phyloP scores from a whole-genome alignment of 2,888 invertebrate genomes.

The Thyatira batis region DNA sequence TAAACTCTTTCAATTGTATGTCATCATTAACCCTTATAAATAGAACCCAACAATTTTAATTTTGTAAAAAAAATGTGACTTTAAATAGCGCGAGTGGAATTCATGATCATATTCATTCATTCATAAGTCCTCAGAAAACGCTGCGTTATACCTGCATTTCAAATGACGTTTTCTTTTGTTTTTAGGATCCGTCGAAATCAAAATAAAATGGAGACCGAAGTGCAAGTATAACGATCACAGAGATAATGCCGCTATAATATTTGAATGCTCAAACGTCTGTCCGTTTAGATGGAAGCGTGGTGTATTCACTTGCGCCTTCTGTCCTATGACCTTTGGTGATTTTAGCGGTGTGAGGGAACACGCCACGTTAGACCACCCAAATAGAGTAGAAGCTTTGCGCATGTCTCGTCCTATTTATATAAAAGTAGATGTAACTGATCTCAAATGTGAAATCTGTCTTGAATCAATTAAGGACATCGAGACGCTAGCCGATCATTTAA shows the following conservation, averaged over 20 bases:
- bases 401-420: slow-evolving; percentile 44
- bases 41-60: slow-evolving; percentile 1
- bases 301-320: slow-evolving; percentile 62
- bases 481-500: slow-evolving; percentile 55
- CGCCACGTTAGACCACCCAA: slow-evolving; percentile 46
- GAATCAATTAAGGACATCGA: slow-evolving; percentile 43
- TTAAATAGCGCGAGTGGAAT: neutral
- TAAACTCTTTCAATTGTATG: no score
- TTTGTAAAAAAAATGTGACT: neutral
- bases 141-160: slow-evolving; percentile 22
- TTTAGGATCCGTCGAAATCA: slow-evolving; percentile 59
- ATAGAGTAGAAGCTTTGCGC: slow-evolving; percentile 52
- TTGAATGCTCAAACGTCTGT: slow-evolving; percentile 66
- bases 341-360: slow-evolving; percentile 57
- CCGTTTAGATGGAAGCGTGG: slow-evolving; percentile 72
- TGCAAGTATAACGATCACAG: slow-evolving; percentile 71
- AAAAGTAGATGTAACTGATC: slow-evolving; percentile 62
- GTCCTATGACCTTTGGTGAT: slow-evolving; percentile 58
- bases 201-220: slow-evolving; percentile 61
- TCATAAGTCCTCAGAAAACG: neutral
- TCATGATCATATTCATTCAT: neutral
- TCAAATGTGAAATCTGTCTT: slow-evolving; percentile 60
- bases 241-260: slow-evolving; percentile 67
- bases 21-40: no score
- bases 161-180: slow-evolving; percentile 66